These are phyloP conservation scores for Neuroterus valhalla DNA, from an alignment of 1,140 invertebrate genomes.

Conservation along the genomic window DNA sequence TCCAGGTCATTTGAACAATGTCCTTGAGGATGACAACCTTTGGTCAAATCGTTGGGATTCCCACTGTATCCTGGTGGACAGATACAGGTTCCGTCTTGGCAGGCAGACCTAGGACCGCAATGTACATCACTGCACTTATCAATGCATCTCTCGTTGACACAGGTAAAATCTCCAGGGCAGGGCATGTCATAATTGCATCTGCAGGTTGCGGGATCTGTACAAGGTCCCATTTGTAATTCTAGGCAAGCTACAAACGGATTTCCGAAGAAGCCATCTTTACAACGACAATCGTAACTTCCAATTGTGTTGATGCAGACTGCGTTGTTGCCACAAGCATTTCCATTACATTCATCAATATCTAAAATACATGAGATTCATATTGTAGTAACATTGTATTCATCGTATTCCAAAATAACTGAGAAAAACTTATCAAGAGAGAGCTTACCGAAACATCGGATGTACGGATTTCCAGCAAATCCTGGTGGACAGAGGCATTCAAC, in stretches of 20 bases:
- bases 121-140: constrained; percentile 83
- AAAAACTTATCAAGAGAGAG: constrained; percentile 14
- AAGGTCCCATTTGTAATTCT: constrained; percentile 80
- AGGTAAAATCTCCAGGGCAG: constrained; percentile 85
- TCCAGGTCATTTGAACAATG: constrained; percentile 87
- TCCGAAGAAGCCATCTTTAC: constrained; percentile 86
- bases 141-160: constrained; percentile 82
- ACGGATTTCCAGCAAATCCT: constrained; percentile 90
- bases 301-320: constrained; percentile 92
- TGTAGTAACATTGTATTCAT: not conserved
- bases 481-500: constrained; percentile 88
- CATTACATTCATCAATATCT: constrained; percentile 89
- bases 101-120: constrained; percentile 89
- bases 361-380: constrained; percentile 35
- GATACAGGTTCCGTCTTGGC: constrained; percentile 85
- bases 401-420: not conserved
- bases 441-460: constrained; percentile 84
- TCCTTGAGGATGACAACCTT: constrained; percentile 82
- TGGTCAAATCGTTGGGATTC: constrained; percentile 81
- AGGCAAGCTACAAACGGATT: constrained; percentile 90
- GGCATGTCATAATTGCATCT: constrained; percentile 81
- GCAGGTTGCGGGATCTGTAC: constrained; percentile 81
- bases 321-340: constrained; percentile 88
- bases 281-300: constrained; percentile 91
- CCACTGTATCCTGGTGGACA: constrained; percentile 88